Evolutionary conservation across 2,888 invertebrate species (phyloP).

Genomic region (Latrodectus elegans): DNA sequence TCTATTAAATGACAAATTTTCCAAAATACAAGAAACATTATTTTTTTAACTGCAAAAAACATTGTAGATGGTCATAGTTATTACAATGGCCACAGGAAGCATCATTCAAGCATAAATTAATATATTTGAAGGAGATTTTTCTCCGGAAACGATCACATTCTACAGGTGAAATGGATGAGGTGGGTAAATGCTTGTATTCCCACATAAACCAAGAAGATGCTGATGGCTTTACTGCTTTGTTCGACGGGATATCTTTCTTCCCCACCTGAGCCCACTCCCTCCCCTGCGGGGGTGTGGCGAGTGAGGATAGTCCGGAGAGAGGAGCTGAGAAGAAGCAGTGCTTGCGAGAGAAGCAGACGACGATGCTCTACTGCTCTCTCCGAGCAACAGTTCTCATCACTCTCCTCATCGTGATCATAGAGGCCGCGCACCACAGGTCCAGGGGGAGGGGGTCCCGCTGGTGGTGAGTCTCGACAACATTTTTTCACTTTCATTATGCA

Average conservation of each 20-base stretch:
- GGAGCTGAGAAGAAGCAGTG: slow-evolving; percentile 14
- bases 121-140: too few relatives aligned
- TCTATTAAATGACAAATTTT: too few relatives aligned
- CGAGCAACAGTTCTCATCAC: slow-evolving; percentile 44
- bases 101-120: too few relatives aligned
- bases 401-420: slow-evolving; percentile 35
- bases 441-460: slow-evolving; percentile 70
- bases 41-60: too few relatives aligned
- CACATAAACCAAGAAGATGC: too few relatives aligned
- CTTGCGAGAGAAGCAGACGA: slow-evolving; percentile 46
- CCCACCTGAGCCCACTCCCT: slow-evolving; percentile 10
- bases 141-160: too few relatives aligned
- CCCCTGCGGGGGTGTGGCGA: slow-evolving; percentile 43
- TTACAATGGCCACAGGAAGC: too few relatives aligned
- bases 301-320: background rate
- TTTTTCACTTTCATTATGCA: background rate
- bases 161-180: too few relatives aligned
- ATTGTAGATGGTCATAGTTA: too few relatives aligned
- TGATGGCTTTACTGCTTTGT: background rate
- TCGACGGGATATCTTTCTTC: background rate
- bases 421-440: slow-evolving; percentile 36
- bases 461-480: slow-evolving; percentile 68
- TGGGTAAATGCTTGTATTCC: too few relatives aligned
- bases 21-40: too few relatives aligned
- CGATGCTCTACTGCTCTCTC: slow-evolving; percentile 63